A percentile compares a stretch with the other conserved stretches of the same genome.
phyloP scores from a whole-genome alignment of 2,113 vertebrate species.

The Rhynchomys soricoides region DNA sequence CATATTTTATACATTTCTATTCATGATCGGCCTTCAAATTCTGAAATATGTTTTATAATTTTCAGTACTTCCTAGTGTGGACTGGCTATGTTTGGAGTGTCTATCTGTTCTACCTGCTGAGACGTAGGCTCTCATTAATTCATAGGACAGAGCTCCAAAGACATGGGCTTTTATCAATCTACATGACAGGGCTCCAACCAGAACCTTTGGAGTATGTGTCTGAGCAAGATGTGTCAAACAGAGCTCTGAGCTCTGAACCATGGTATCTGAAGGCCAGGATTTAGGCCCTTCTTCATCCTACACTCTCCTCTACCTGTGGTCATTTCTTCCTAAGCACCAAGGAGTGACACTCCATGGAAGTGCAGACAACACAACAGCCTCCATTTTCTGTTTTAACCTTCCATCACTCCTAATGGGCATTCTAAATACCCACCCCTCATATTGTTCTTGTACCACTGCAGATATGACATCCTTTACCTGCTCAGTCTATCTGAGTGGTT shows the following conservation, averaged over 20 bases:
- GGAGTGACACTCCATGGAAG: neutral
- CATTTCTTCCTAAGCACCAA: neutral
- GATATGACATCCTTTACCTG: neutral
- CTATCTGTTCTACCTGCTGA: neutral
- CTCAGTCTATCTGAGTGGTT: neutral
- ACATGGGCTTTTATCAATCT: neutral
- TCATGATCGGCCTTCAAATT: neutral
- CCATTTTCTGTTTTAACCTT: neutral
- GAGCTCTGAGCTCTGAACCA: neutral
- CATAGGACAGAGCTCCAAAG: fast-evolving
- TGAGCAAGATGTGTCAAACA: neutral
- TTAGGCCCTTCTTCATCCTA: neutral
- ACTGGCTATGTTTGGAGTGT: neutral
- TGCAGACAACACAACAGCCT: neutral
- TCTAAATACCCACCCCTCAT: neutral
- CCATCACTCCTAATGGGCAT: neutral
- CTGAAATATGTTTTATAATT: neutral
- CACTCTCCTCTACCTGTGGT: neutral
- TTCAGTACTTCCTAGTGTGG: neutral
- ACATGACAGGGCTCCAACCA: fast-evolving
- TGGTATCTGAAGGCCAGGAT: neutral
- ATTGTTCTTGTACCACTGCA: neutral
- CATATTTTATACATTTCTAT: neutral
- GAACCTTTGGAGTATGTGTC: no score
- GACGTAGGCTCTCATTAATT: neutral